Base-by-base conservation (phyloP, 1,140 invertebrate genomes). In the Papilio aristodemus region DNA sequence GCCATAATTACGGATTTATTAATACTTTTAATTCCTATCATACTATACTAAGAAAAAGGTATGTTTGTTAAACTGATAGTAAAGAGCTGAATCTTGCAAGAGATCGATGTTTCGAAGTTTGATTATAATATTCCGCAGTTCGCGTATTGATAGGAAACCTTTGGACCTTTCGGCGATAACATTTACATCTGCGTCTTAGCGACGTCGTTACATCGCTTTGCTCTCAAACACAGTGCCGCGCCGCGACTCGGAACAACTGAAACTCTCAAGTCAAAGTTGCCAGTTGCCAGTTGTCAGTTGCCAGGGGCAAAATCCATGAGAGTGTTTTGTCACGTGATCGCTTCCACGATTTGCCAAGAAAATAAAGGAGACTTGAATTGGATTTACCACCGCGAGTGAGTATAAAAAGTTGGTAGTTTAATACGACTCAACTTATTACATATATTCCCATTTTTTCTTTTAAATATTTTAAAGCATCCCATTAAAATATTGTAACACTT, bases 291-390 rank as follows among this genome's bases (percentile, higher is more conserved):
- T 89, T 91, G 79, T 85, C 83, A 89, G 83, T 89, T 91, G 79
- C 87, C 84, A 71, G 72, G 75, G 86, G 85, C 84, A 75, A 87
- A 89, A 89, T 87, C 85, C 79, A 87, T 89, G 87, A 86, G 83
- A 84, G 76, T 87, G 77, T 89, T 87, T 87, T 85, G 82, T 86
- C 87, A 89, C 89, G 87, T 91, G 89, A 89, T 89, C 87, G 87
- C 82, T 86, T 87, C 82, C 80, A 84, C 86, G 84, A 87, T 91
- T 87, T 87, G 84, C 86, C 86, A 87, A 89, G 83, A 87, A 87
- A 89, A 87, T 88, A 85, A 81, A 86, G 83, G 81, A 78, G 72
- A 79, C 74, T 79, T 73, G 79, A 84, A 83, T 80, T 85, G 84
- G 86, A 88, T 83, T 85, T 81, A 72, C 68, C 43, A 80, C 83